Base-by-base conservation (phyloP, 2,888 invertebrate genomes). In the Heliconius ethilla region DNA sequence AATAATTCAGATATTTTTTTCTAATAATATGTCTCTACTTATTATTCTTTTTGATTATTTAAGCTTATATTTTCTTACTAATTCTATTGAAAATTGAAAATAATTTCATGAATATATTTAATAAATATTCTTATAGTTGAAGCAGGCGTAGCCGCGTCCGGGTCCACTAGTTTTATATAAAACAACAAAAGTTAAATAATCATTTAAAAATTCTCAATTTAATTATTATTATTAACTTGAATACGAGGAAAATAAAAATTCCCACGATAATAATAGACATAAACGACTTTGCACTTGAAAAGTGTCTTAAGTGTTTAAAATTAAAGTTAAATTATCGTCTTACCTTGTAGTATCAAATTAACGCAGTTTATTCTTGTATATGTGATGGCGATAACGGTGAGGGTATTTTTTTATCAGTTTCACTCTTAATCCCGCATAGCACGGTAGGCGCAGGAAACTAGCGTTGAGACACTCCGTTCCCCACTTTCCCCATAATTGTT, bases 201-300 rank as follows among this genome's bases (percentile, higher is more conserved):
- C 3, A 25, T 37, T n/a, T 25, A 33, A 72, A 63, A 62, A 22
- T 27, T 66, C 66, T n/a, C 25, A 72, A 65, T 29, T 55, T 29
- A 77, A 59, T 51, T 7, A 22, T 18, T 7, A 51, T 51, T 51
- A 51, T 55, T 63, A 51, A 75, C 65, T 63, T 29, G 51, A 72
- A 78, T 33, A n/a, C 66, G 63, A 74, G 76, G 76, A 79, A 78
- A 78, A 81, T 62, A 73, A 40, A 51, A 29, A 63, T 81, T 81
- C 81, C 78, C 81, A 81, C 81, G 81, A 69, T 75, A 73, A 40
- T 78, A 69, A 69, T 15, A 69, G 25, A 25, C 3, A 45, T 69
- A 81, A 75, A 67, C 66, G 72, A 78, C 76, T 76, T 77, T 79
- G 80, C 77, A 75, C 79, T 81, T 79, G 79, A 81, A 79, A 72